These are phyloP conservation scores for Lysiphlebus fabarum DNA, from an alignment of 1,140 invertebrate genomes.

Conservation along the genomic window DNA sequence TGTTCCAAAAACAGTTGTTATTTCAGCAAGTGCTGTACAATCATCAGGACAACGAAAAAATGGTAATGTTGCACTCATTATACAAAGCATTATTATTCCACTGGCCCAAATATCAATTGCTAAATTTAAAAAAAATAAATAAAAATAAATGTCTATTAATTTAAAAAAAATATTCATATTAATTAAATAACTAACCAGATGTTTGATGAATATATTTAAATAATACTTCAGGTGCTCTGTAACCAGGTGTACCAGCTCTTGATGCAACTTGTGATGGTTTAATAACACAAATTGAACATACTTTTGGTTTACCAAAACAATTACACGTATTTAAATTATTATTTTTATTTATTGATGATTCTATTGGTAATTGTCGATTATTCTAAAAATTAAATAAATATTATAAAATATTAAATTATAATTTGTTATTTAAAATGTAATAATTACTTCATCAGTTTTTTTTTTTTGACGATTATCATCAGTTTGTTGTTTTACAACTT, in stretches of 20 bases:
- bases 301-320: conserved; percentile 64
- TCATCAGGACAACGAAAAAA: conserved; percentile 83
- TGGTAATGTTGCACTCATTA: conserved; percentile 76
- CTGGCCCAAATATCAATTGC: conserved; percentile 88
- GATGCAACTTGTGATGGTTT: conserved; percentile 65
- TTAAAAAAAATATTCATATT: not conserved
- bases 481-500: conserved; percentile 21
- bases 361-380: conserved; percentile 31
- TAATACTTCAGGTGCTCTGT: conserved; percentile 83
- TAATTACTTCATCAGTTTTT: conserved; percentile 44
- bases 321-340: conserved; percentile 50
- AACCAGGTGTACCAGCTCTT: conserved; percentile 86
- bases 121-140: conserved; percentile 33
- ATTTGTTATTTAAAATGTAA: no score
- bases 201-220: conserved; percentile 74
- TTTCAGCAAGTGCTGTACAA: conserved; percentile 76
- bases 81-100: conserved; percentile 80
- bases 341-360: conserved; percentile 32
- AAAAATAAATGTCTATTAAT: not conserved
- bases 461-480: conserved; percentile 36
- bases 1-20: conserved; percentile 77
- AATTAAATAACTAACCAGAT: conserved; percentile 55
- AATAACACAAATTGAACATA: conserved; percentile 64
- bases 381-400: conserved; percentile 37
- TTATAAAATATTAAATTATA: no score